Conservation (phyloP, 2,888 invertebrate species). For the Meiosimyza decipiens region DNA sequence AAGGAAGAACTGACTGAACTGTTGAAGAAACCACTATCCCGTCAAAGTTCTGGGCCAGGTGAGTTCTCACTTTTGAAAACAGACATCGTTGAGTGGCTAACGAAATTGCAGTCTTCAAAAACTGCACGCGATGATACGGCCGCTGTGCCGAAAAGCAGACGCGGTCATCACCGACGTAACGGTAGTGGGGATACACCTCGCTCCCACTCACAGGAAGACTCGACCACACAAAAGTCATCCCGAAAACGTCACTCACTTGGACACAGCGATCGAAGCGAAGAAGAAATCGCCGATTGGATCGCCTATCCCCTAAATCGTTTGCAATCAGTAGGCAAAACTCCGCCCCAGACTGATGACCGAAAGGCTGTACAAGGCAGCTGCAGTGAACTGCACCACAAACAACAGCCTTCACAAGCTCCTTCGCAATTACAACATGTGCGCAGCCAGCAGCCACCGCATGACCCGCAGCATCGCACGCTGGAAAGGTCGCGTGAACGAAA, state of each 20-base stretch:
- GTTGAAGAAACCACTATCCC: conserved; percentile 64
- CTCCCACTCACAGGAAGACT: conserved; percentile 63
- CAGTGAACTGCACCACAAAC: conserved; percentile 48
- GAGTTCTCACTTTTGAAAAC: conserved; percentile 65
- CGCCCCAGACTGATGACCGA: conserved; percentile 42
- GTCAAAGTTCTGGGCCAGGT: conserved; percentile 65
- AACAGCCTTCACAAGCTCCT: conserved; percentile 47
- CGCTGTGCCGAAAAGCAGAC: conserved; percentile 48
- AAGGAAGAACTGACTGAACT: conserved; percentile 63
- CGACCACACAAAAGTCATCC: conserved; percentile 52
- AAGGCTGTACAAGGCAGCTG: conserved; percentile 49
- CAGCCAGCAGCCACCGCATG: conserved; percentile 44
- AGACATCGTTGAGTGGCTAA: conserved; percentile 66
- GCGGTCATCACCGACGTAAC: conserved; percentile 63
- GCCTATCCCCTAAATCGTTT: conserved; percentile 64
- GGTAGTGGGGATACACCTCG: conserved; percentile 63
- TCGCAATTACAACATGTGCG: conserved; percentile 42
- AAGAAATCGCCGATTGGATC: conserved; percentile 64
- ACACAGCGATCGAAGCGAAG: conserved; percentile 60
- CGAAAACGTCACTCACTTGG: conserved; percentile 66
- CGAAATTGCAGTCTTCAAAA: conserved; percentile 61
- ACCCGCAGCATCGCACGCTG: conserved; percentile 41
- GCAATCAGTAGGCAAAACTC: conserved; percentile 60
- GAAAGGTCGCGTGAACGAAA: conserved; percentile 58
- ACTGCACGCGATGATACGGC: conserved; percentile 42